Percentiles rank a stretch among this genome's conserved stretches.
Conservation (phyloP, 2,113 vertebrate species). For the Trematomus loennbergii region DNA sequence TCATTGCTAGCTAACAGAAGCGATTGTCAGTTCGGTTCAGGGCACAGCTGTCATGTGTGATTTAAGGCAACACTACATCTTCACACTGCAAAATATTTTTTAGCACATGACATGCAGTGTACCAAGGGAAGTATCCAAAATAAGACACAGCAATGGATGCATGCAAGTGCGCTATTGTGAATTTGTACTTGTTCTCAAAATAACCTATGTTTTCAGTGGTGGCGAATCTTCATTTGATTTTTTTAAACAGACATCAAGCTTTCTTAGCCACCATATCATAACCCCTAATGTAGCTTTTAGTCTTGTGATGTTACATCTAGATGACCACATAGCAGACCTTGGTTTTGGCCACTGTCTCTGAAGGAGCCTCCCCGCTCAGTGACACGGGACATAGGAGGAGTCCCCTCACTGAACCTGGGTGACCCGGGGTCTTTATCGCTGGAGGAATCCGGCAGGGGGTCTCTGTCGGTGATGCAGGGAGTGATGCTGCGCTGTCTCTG, state of each 20-base stretch:
- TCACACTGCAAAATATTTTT: too few species aligned
- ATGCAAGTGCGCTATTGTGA: too few species aligned
- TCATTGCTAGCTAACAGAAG: too few species aligned
- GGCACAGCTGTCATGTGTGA: too few species aligned
- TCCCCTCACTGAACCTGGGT: constrained; percentile 62
- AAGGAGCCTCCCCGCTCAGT: constrained; percentile 71
- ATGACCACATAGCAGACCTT: constrained; percentile 47
- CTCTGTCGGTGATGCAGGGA: constrained; percentile 81
- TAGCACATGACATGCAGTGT: too few species aligned
- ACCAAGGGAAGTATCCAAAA: too few species aligned
- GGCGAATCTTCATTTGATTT: too few species aligned
- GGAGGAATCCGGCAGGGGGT: constrained; percentile 71
- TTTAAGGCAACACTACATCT: too few species aligned
- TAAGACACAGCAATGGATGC: too few species aligned
- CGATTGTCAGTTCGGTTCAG: too few species aligned
- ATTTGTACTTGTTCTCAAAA: too few species aligned
- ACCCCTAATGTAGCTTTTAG: background rate
- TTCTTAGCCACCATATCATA: background rate
- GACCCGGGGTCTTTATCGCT: constrained; percentile 76
- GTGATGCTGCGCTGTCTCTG: constrained; percentile 77
- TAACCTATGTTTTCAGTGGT: too few species aligned
- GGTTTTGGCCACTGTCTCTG: constrained; percentile 59
- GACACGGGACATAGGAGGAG: constrained; percentile 55
- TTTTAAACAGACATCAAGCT: background rate
- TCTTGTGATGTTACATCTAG: background rate